Evolutionary conservation across 1,140 invertebrate species (phyloP), one percentile per base, ranked within the genome.

Genomic region (Arion vulgaris): DNA sequence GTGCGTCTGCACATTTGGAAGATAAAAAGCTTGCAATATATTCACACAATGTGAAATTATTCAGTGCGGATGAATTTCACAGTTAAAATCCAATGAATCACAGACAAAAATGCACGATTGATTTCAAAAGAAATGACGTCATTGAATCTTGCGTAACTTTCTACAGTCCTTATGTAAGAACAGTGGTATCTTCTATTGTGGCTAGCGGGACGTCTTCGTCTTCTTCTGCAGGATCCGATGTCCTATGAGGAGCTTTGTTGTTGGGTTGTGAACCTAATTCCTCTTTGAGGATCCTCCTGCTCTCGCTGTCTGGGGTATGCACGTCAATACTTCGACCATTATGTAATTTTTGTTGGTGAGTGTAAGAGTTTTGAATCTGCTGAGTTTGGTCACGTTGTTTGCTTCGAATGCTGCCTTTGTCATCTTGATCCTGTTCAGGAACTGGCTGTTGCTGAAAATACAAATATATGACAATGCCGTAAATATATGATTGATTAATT

Each of bases 361-460:
- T n/a, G 5, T 66, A 28, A n/a, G 28, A 28, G n/a, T 32, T 32
- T n/a, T 32, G 17, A 15, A 57, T 23, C 23, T 57, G 53, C 53
- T 57, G 53, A n/a, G 2, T 1, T 23, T 9, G 53, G 19, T 66
- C 62, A 32, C 62, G 2, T 7, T 28, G 62, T 66, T 66, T 66
- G n/a, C 62, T 66, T 5, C 62, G 62, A 2, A 66, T 66, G 62
- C 62, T 66, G 62, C 62, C 62, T 66, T 66, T 66, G 13, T 62
- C 57, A 23, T 62, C 57, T 23, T 62, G 57, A n/a, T 62, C 57
- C 57, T 62, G 57, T 23, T 62, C 57, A 5, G 57, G 32, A 23
- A 66, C 7, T 9, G 17, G 32, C 17, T 66, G 62, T 34, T 66
- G 19, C 5, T 2, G 17, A 28, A 28, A 23, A 32, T 28, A 32